phyloP scores from a whole-genome alignment of 2,797 vertebrate genomes.

The Streptopelia turtur region DNA sequence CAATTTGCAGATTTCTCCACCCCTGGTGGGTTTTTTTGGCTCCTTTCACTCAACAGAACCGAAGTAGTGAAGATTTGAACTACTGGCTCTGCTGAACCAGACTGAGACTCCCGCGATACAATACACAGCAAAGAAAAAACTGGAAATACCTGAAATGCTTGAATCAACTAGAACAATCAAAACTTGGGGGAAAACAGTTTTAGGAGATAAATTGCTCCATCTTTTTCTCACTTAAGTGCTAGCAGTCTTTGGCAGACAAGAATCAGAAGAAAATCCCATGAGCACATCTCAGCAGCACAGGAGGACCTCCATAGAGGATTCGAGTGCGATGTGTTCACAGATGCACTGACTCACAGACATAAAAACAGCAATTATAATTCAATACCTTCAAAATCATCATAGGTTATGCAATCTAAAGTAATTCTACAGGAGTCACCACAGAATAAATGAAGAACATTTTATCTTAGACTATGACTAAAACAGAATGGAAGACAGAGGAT shows the following conservation, averaged over 20 bases:
- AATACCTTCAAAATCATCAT: not conserved
- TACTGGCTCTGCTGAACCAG: not conserved
- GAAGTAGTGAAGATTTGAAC: not conserved
- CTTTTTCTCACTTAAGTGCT: not conserved
- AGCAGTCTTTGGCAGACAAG: not conserved
- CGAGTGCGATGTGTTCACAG: not conserved
- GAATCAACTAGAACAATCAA: not conserved
- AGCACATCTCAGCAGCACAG: not conserved
- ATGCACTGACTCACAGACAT: not conserved
- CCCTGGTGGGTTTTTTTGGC: no score
- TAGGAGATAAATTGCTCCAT: not conserved
- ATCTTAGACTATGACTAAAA: slow-evolving; percentile 1
- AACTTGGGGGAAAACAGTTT: not conserved
- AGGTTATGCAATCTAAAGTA: not conserved
- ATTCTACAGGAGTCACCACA: slow-evolving; percentile 6
- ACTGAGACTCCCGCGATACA: not conserved
- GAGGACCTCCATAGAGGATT: not conserved
- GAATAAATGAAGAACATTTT: not conserved
- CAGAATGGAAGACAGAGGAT: not conserved
- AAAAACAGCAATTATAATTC: not conserved
- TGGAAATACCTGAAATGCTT: not conserved
- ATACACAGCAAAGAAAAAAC: not conserved
- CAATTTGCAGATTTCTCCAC: not conserved
- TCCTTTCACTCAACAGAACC: not conserved
- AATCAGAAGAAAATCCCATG: not conserved